These are phyloP conservation scores for Polypedilum vanderplanki DNA, from an alignment of 1,140 invertebrate species.

Conservation along the genomic window DNA sequence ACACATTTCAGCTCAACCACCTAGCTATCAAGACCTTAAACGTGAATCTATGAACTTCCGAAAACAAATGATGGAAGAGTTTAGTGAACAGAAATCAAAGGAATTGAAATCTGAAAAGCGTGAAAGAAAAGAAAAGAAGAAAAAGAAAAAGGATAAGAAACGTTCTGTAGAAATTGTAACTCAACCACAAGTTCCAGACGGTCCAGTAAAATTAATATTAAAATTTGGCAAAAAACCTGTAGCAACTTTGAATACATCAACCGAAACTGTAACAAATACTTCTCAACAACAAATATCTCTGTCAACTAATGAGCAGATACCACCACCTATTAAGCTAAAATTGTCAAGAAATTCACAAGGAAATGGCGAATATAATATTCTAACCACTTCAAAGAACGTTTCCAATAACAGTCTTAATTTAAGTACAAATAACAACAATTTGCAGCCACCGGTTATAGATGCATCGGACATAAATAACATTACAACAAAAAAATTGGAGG, in stretches of 20 bases:
- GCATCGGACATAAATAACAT: background rate
- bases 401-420: background rate
- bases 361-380: slow-evolving; percentile 5
- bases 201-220: slow-evolving; percentile 59
- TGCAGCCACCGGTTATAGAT: background rate
- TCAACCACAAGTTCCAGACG: slow-evolving; percentile 46
- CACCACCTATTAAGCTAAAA: slow-evolving; percentile 14
- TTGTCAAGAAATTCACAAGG: background rate
- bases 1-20: slow-evolving; percentile 50
- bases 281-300: background rate
- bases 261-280: background rate
- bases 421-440: background rate
- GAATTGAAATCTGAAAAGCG: slow-evolving; percentile 54
- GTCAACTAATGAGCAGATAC: slow-evolving; percentile 9
- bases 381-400: background rate
- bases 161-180: slow-evolving; percentile 50
- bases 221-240: slow-evolving; percentile 33
- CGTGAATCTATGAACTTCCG: slow-evolving; percentile 82
- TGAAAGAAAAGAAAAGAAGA: slow-evolving; percentile 58
- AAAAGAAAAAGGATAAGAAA: slow-evolving; percentile 53
- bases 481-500: slow-evolving; percentile 12
- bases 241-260: slow-evolving; percentile 3
- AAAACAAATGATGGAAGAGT: slow-evolving; percentile 73
- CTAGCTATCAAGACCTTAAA: slow-evolving; percentile 66
- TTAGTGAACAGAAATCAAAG: slow-evolving; percentile 59